Evolutionary conservation across 2,113 vertebrate species (phyloP).

Genomic region (Balaeniceps rex): DNA sequence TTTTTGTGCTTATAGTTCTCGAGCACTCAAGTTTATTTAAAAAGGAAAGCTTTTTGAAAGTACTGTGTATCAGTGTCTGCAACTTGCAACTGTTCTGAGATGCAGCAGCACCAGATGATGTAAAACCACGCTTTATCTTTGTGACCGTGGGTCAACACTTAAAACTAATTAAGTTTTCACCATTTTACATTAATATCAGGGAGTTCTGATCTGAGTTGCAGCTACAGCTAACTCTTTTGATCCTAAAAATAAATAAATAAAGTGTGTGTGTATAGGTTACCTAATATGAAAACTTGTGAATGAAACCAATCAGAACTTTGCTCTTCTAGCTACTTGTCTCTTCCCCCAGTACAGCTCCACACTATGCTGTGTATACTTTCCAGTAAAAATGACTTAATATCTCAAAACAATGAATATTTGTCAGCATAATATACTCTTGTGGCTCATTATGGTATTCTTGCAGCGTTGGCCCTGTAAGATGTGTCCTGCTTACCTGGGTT

Average conservation of each 20-base stretch:
- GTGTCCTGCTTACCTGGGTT: background rate
- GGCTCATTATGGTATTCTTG: background rate
- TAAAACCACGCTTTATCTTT: background rate
- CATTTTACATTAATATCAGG: background rate
- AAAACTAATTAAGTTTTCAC: background rate
- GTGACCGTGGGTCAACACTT: background rate
- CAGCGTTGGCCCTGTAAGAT: background rate
- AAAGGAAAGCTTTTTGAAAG: background rate
- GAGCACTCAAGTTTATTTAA: background rate
- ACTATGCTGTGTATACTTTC: background rate
- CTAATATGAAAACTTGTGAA: background rate
- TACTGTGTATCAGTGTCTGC: background rate
- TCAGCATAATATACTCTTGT: background rate
- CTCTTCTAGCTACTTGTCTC: background rate
- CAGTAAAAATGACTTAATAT: background rate
- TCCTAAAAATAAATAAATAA: background rate
- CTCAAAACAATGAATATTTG: background rate
- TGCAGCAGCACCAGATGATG: background rate
- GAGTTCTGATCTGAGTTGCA: background rate
- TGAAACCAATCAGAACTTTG: background rate
- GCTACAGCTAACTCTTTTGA: background rate
- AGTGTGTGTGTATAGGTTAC: background rate
- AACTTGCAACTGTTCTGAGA: background rate
- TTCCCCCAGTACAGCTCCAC: background rate
- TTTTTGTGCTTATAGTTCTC: background rate